Evolutionary conservation across 2,113 vertebrate species (phyloP).

Genomic region (Myiagra hebetior): DNA sequence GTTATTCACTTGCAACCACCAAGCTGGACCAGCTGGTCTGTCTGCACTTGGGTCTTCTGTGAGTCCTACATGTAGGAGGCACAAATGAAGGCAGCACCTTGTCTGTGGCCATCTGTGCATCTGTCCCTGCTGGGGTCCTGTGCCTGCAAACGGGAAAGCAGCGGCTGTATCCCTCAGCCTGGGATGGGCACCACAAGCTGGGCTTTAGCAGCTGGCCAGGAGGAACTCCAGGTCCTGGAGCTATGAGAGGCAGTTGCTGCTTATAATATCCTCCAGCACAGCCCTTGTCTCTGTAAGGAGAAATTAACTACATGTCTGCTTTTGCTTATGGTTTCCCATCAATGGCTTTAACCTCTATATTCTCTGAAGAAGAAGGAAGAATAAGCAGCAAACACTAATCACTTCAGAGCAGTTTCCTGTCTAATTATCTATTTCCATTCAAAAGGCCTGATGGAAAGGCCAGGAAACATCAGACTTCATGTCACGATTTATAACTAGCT

Average conservation of each 20-base stretch:
- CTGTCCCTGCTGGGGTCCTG: accelerated
- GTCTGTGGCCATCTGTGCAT: background rate
- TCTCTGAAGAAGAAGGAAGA: background rate
- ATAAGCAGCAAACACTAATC: background rate
- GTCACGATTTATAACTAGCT: background rate
- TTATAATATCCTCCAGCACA: background rate
- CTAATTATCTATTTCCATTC: background rate
- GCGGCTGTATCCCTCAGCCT: background rate
- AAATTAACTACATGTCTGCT: background rate
- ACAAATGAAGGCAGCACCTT: background rate
- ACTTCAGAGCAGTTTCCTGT: background rate
- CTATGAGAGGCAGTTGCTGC: background rate
- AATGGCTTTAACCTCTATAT: background rate
- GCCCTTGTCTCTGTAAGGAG: background rate
- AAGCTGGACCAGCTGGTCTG: background rate
- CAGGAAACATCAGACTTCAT: background rate
- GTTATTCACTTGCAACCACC: background rate
- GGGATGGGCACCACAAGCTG: background rate
- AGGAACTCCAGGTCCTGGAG: background rate
- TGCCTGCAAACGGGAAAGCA: background rate
- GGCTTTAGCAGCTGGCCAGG: background rate
- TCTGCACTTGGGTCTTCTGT: background rate
- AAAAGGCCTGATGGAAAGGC: background rate
- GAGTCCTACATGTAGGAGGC: background rate
- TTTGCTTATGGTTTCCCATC: background rate